phyloP scores from a whole-genome alignment of 1,140 invertebrate species.

The Bursaphelenchus mucronatus region DNA sequence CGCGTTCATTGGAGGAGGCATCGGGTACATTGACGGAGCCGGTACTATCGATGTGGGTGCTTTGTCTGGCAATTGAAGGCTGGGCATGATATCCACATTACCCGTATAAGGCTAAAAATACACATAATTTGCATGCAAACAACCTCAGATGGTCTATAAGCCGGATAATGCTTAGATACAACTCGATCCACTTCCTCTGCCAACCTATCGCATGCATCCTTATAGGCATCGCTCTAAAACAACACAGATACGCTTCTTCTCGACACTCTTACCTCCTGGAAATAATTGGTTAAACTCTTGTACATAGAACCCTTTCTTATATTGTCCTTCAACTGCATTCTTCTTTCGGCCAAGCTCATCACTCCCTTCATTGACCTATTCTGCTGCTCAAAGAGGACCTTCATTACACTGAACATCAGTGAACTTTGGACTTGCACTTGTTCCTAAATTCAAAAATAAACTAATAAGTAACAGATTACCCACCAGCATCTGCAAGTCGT shows the following conservation, averaged over 20 bases:
- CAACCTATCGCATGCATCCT: background rate
- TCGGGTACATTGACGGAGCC: too few species aligned
- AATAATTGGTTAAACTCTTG: slow-evolving; percentile 13
- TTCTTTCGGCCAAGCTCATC: slow-evolving; percentile 3
- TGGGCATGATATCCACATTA: too few species aligned
- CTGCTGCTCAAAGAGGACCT: slow-evolving; percentile 13
- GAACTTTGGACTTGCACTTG: slow-evolving; percentile 6
- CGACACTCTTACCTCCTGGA: slow-evolving; percentile 7
- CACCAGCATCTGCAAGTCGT: slow-evolving; percentile 9
- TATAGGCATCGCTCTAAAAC: slow-evolving; percentile 10
- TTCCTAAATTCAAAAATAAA: slow-evolving; percentile 11
- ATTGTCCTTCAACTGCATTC: slow-evolving; percentile 9
- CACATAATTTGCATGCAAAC: too few species aligned
- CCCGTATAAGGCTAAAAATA: too few species aligned
- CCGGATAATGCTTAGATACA: background rate
- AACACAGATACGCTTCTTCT: background rate
- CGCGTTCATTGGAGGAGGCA: too few species aligned
- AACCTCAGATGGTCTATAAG: too few species aligned
- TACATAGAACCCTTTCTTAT: slow-evolving; percentile 9
- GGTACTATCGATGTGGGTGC: too few species aligned
- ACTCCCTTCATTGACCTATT: background rate
- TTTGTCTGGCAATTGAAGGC: too few species aligned
- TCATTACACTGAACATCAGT: slow-evolving; percentile 7
- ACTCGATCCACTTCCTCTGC: slow-evolving; percentile 8
- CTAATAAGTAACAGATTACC: background rate